Conservation (phyloP, 1,140 invertebrate genomes). For the Drosophila kanapiae region DNA sequence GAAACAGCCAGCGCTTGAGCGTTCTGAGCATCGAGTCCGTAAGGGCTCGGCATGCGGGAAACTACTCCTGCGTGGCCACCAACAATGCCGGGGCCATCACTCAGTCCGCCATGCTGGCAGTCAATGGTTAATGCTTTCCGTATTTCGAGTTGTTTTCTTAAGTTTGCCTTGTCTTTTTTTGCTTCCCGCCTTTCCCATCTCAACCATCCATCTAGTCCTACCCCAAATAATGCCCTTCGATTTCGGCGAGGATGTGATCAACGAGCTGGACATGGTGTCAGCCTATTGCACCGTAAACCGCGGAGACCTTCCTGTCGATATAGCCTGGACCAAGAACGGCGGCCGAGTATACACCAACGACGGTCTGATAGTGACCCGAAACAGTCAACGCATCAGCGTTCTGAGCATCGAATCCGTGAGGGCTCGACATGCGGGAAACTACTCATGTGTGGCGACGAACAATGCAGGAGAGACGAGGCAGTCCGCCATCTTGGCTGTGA, state of each 20-base stretch:
- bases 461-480: conserved; percentile 90
- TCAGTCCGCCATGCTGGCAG: conserved; percentile 88
- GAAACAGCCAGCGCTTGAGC: conserved; percentile 88
- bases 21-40: conserved; percentile 89
- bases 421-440: conserved; percentile 89
- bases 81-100: conserved; percentile 91
- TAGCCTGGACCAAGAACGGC: conserved; percentile 88
- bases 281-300: conserved; percentile 93
- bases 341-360: conserved; percentile 79
- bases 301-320: conserved; percentile 92
- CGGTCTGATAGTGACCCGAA: conserved; percentile 87
- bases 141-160: conserved; percentile 9
- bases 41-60: conserved; percentile 88
- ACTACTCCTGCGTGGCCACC: conserved; percentile 90
- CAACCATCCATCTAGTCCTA: conserved; percentile 86
- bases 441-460: conserved; percentile 91
- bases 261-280: conserved; percentile 89
- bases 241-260: conserved; percentile 89
- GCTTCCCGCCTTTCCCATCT: conserved; percentile 53
- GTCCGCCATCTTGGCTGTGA: conserved; percentile 89
- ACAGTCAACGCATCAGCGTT: conserved; percentile 89
- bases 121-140: conserved; percentile 61
- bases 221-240: conserved; percentile 90
- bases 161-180: conserved; percentile 39
- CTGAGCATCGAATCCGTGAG: conserved; percentile 89